Conservation (phyloP, 1,140 invertebrate species). For the Scaptodrosophila lebanonensis region DNA sequence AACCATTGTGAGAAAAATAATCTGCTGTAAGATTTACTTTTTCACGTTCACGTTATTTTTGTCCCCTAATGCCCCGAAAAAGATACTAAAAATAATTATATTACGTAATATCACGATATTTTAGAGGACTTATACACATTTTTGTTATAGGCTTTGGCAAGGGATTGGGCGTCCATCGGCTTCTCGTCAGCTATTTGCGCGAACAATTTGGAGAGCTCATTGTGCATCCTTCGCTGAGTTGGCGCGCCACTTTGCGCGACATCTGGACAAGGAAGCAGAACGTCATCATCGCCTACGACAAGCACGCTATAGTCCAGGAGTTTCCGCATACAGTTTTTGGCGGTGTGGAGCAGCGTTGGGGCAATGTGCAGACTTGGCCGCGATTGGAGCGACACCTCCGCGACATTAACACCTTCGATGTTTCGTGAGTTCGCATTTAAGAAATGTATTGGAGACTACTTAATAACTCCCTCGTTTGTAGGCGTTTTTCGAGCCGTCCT, state of each 20-base stretch:
- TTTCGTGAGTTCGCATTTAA: conserved; percentile 48
- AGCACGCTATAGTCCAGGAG: conserved; percentile 64
- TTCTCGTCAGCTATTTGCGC: conserved; percentile 78
- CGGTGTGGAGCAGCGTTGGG: conserved; percentile 80
- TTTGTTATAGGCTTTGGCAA: conserved; percentile 73
- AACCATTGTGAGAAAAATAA: background rate
- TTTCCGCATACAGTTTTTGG: conserved; percentile 58
- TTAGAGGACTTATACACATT: background rate
- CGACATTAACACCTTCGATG: conserved; percentile 55
- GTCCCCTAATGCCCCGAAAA: too few relatives aligned
- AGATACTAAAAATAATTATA: too few relatives aligned
- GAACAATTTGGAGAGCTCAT: conserved; percentile 78
- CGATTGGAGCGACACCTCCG: conserved; percentile 78
- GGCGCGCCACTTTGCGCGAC: conserved; percentile 77
- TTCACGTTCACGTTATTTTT: too few relatives aligned
- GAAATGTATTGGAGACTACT: background rate
- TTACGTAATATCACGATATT: too few relatives aligned
- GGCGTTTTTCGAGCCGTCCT: conserved; percentile 73
- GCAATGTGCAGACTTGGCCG: conserved; percentile 78
- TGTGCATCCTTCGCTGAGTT: conserved; percentile 77
- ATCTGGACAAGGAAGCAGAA: conserved; percentile 79
- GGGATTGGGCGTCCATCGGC: conserved; percentile 77
- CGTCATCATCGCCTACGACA: conserved; percentile 81
- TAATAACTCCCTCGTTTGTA: conserved; percentile 2
- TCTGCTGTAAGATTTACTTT: too few relatives aligned